Conservation (phyloP, 2,113 vertebrate species). For the Dissostichus mawsoni region DNA sequence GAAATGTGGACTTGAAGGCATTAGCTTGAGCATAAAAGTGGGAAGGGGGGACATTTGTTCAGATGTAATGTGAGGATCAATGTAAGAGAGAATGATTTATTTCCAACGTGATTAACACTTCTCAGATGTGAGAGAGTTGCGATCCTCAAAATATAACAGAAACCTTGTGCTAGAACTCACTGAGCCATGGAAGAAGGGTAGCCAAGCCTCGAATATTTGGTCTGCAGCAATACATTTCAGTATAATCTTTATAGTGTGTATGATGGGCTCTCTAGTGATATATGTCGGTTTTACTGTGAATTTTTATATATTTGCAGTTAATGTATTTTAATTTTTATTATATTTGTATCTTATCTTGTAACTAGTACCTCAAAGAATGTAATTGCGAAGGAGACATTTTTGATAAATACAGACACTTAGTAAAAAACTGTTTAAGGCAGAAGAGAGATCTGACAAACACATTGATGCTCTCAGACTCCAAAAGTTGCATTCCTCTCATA, state of each 20-base stretch:
- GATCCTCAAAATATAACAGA: not conserved
- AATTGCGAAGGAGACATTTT: too few relatives aligned
- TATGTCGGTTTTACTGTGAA: too few relatives aligned
- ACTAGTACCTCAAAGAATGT: not conserved
- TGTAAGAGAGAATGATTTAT: not conserved
- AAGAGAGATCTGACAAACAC: slow-evolving; percentile 12
- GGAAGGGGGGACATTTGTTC: not conserved
- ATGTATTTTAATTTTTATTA: too few relatives aligned
- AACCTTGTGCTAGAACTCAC: not conserved
- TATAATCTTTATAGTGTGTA: too few relatives aligned
- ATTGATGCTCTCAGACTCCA: slow-evolving; percentile 17
- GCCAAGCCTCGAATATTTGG: not conserved
- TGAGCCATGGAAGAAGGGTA: not conserved
- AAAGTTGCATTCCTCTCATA: not conserved
- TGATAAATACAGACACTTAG: not conserved
- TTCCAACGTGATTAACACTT: not conserved
- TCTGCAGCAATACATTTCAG: too few relatives aligned
- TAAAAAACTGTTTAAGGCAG: not conserved
- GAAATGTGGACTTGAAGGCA: not conserved
- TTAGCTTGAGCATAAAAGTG: not conserved
- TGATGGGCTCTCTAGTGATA: too few relatives aligned
- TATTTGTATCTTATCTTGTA: not conserved
- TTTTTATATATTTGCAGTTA: too few relatives aligned
- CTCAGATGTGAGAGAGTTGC: not conserved
- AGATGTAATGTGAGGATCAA: not conserved